Conservation (phyloP, 1,140 invertebrate species). For the Zaprionus africanus region DNA sequence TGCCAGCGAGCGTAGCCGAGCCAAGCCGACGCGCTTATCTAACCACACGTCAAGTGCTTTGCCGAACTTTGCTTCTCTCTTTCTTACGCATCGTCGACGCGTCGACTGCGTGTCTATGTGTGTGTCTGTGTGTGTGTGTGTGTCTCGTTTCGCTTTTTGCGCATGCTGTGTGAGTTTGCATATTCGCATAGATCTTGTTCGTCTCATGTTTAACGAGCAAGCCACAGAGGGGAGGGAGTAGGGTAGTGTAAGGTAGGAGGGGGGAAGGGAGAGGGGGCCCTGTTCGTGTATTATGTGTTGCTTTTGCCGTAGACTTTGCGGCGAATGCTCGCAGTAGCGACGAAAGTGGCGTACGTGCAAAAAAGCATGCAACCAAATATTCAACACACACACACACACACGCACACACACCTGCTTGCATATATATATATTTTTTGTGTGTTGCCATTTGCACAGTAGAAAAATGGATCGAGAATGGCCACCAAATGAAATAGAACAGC, state of each 20-base stretch:
- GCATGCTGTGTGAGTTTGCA: constrained; percentile 32
- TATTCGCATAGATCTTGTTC: constrained; percentile 45
- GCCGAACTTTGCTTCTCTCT: too few relatives aligned
- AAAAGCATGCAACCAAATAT: constrained; percentile 82
- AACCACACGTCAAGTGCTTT: constrained; percentile 25
- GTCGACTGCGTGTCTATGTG: background rate
- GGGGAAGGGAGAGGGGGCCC: background rate
- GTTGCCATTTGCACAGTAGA: constrained; percentile 30
- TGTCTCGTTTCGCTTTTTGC: constrained; percentile 14
- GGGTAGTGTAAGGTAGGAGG: too few relatives aligned
- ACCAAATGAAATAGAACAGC: constrained; percentile 27
- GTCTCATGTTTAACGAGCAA: constrained; percentile 18
- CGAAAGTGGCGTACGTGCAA: constrained; percentile 81
- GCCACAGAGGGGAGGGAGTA: background rate
- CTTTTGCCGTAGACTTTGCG: constrained; percentile 40
- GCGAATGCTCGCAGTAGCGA: constrained; percentile 38
- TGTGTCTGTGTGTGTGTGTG: constrained; percentile 1
- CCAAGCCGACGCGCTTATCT: constrained; percentile 25
- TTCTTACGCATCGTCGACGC: constrained; percentile 11
- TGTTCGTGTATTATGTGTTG: constrained; percentile 6
- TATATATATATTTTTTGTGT: constrained; percentile 14
- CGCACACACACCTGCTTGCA: background rate
- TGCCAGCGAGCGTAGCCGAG: too few relatives aligned
- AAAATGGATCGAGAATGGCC: constrained; percentile 39
- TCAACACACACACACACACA: constrained; percentile 30